Evolutionary conservation across 2,113 vertebrate genomes (phyloP).

Genomic region (Xiphias gladius): DNA sequence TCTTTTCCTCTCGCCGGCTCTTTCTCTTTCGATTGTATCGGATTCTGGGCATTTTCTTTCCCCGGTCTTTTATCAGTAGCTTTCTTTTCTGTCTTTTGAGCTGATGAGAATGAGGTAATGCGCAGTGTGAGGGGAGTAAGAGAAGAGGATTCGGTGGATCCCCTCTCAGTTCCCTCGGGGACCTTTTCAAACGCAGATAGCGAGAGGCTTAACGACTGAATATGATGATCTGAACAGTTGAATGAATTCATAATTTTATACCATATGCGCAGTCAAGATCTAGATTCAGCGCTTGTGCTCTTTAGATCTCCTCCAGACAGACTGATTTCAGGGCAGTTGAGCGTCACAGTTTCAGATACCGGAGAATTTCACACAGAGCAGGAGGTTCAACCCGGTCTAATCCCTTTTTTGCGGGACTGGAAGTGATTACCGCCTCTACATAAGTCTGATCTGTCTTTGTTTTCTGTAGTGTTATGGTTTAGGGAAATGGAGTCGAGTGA

Average conservation of each 20-base stretch:
- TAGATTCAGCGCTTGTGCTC: slow-evolving; percentile 15
- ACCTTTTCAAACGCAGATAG: slow-evolving; percentile 41
- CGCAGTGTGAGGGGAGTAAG: slow-evolving; percentile 5
- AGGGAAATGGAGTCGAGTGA: slow-evolving; percentile 7
- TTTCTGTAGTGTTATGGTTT: not conserved
- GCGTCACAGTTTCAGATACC: not conserved
- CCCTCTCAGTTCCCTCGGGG: slow-evolving; percentile 14
- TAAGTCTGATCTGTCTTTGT: slow-evolving; percentile 1
- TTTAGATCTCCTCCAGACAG: slow-evolving; percentile 24
- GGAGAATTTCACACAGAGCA: not conserved
- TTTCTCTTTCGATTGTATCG: slow-evolving; percentile 61
- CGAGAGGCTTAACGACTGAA: slow-evolving; percentile 31
- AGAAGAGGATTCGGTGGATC: slow-evolving; percentile 1
- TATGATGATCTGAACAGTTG: slow-evolving; percentile 18
- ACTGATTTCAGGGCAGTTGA: not conserved
- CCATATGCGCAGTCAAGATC: not conserved
- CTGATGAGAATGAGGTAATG: slow-evolving; percentile 70
- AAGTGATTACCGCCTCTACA: not conserved
- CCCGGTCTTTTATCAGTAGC: slow-evolving; percentile 57
- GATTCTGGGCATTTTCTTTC: slow-evolving; percentile 27
- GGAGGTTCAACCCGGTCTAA: not conserved
- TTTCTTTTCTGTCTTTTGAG: slow-evolving; percentile 41
- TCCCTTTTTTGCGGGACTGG: not conserved
- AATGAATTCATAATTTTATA: slow-evolving; percentile 34
- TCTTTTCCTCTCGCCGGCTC: slow-evolving; percentile 40